Base-by-base conservation (phyloP, 2,113 vertebrate species). In the Pavo muticus region DNA sequence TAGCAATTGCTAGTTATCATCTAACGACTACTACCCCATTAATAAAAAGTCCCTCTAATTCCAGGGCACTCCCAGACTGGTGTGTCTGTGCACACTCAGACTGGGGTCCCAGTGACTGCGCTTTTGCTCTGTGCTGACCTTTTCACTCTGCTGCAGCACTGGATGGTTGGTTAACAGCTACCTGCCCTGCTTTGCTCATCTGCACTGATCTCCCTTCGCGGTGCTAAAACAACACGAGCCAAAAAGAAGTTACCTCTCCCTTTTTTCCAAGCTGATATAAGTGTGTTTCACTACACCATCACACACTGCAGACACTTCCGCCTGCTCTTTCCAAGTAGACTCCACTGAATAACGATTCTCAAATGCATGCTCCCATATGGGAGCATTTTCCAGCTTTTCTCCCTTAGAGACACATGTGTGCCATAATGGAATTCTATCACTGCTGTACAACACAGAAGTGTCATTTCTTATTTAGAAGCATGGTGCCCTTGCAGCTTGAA, bases 401-500 rank as follows among this genome's bases (percentile, higher is more conserved):
- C 54, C 60, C n/a, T 76, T 3, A 12, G 9, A 59, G 57, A 57
- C 10, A 5, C 11, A 29, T 15, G 45, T 14, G 23, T 20, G 10
- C 56, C 6, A 0, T 3, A 6, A 52, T 60, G 67, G 87, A 70
- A 30, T 29, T 77, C 18, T 84, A 75, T 65, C 84, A 92, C 14
- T 6, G 24, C 32, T 29, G 37, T 1, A 72, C 14, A 6, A 83
- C 75, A 85, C 7, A 25, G 27, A 69, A 3, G 8, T 30, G 63
- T 44, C 21, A 39, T 15, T 56, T 37, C 47, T 15, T 65, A 45
- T 42, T 47, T 68, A 50, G 81, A 87, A 91, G 14, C 64, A 9
- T 4, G 8, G 19, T 14, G 21, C 19, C 9, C n/a, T 32, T 37
- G 12, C 16, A 16, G 25, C 3, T 8, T 0, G 16, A 16, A 48